Conservation (phyloP, 2,113 vertebrate species). For the Oryctolagus cuniculus region mOryCun1.1 NC_091435.1:154545501-154546000, state of each 20-base stretch:
- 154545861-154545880: background rate
- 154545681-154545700: background rate
- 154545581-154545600: background rate
- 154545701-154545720: background rate
- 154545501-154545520: background rate
- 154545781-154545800: background rate
- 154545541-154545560: background rate
- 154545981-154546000: background rate
- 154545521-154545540: background rate
- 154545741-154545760: background rate
- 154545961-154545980: background rate
- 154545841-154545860: background rate
- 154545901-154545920: background rate
- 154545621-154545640: background rate
- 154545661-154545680: background rate
- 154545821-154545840: background rate
- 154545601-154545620: background rate
- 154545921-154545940: background rate
- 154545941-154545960: background rate
- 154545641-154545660: background rate
- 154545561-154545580: background rate
- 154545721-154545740: background rate
- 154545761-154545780: background rate
- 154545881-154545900: background rate
- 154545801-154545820: background rate